Evolutionary conservation across 1,140 invertebrate genomes (phyloP).

Genomic region (Pentalonia nigronervosa): DNA sequence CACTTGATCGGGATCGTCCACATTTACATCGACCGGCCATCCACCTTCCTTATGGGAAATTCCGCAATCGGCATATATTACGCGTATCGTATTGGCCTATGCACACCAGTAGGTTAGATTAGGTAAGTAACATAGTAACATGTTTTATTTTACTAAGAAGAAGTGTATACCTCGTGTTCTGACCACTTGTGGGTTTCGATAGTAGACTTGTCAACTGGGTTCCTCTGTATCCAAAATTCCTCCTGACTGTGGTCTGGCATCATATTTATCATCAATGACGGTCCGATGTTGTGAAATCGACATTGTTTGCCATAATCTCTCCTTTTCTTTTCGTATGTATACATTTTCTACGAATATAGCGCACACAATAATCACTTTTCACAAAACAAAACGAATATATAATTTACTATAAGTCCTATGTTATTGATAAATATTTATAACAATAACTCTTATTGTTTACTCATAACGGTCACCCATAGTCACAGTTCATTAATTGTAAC

Average conservation of each 20-base stretch:
- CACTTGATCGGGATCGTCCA: constrained; percentile 87
- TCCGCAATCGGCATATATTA: constrained; percentile 79
- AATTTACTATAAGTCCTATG: neutral
- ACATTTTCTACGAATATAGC: neutral
- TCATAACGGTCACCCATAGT: neutral
- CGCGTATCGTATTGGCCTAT: constrained; percentile 68
- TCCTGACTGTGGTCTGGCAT: neutral
- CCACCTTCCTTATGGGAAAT: constrained; percentile 94
- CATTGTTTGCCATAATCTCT: constrained; percentile 29
- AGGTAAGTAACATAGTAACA: neutral
- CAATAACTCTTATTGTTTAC: neutral
- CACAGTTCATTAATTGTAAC: neutral
- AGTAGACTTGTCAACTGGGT: neutral
- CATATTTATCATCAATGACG: neutral
- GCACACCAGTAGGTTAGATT: too few species aligned
- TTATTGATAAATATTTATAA: neutral
- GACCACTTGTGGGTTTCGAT: neutral
- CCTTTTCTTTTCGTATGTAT: constrained; percentile 11
- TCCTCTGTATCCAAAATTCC: neutral
- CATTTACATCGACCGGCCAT: constrained; percentile 95
- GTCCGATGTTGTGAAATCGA: neutral
- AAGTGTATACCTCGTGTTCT: constrained; percentile 26
- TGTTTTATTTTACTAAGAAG: neutral
- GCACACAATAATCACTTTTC: neutral
- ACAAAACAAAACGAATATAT: neutral